Conservation (phyloP, 2,113 vertebrate genomes). For the Pandion haliaetus region DNA sequence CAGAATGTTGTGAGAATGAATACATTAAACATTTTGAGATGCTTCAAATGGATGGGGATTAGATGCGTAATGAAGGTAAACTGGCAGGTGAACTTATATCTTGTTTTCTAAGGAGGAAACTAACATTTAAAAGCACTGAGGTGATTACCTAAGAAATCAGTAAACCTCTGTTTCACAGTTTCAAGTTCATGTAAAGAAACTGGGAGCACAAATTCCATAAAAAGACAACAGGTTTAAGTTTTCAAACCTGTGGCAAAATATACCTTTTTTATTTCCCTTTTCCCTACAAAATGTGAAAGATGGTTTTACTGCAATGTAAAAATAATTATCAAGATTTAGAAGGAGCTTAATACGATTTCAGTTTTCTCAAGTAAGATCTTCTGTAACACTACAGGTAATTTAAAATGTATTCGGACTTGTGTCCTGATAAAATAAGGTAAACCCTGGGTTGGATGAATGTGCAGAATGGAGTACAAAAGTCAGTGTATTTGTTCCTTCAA, state of each 20-base stretch:
- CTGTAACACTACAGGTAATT: not conserved
- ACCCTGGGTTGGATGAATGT: not conserved
- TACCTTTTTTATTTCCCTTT: fast-evolving
- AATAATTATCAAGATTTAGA: not conserved
- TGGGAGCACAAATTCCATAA: not conserved
- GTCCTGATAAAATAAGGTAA: not conserved
- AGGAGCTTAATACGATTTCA: not conserved
- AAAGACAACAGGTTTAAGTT: not conserved
- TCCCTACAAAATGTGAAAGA: not conserved
- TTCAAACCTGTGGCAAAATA: not conserved
- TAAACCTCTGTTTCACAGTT: not conserved
- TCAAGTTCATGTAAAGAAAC: not conserved
- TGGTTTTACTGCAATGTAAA: not conserved
- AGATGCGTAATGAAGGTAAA: not conserved
- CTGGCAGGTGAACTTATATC: not conserved
- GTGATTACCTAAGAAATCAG: not conserved
- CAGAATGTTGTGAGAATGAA: not conserved
- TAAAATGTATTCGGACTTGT: not conserved
- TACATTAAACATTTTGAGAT: not conserved
- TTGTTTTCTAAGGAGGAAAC: not conserved
- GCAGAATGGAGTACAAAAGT: not conserved
- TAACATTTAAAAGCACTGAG: not conserved
- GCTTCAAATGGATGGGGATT: not conserved
- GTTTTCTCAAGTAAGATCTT: not conserved
- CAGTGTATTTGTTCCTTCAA: not conserved